A percentile compares a stretch with the other conserved stretches of the same genome.
Evolutionary conservation across 2,113 vertebrate genomes (phyloP).

Genomic region (Blennius ocellaris): DNA sequence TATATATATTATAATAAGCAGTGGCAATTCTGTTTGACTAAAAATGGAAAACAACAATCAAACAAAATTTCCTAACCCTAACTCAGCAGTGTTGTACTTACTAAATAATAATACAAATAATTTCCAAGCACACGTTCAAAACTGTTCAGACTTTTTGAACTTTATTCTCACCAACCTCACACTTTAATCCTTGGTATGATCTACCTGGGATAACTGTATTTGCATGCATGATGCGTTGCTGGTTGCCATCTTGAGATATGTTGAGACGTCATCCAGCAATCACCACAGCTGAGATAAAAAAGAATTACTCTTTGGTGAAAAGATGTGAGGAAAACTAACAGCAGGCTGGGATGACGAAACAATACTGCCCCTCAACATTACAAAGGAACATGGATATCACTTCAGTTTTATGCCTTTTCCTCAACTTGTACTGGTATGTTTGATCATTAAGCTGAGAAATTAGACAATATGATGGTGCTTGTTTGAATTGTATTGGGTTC

Average conservation of each 20-base stretch:
- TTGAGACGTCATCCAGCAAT: background rate
- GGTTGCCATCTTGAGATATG: slow-evolving; percentile 3
- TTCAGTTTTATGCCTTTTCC: background rate
- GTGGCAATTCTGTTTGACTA: slow-evolving; percentile 2
- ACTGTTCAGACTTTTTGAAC: background rate
- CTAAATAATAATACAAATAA: no score
- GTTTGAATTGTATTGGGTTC: background rate
- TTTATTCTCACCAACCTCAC: background rate
- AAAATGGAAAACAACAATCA: background rate
- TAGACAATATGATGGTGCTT: background rate
- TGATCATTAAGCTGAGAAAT: background rate
- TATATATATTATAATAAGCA: slow-evolving; percentile 5
- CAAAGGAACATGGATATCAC: background rate
- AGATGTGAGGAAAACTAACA: background rate
- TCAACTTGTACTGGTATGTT: background rate
- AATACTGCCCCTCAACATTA: background rate
- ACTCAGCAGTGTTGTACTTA: background rate
- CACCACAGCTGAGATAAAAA: background rate
- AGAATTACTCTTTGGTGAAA: background rate
- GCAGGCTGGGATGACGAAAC: background rate
- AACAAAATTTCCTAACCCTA: background rate
- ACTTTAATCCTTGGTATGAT: background rate
- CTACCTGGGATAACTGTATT: background rate
- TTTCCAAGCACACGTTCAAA: slow-evolving; percentile 3
- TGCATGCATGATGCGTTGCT: background rate